Evolutionary conservation across 2,797 vertebrate species (phyloP), one percentile per base, ranked within the genome.

Genomic region (Zalophus californianus): DNA sequence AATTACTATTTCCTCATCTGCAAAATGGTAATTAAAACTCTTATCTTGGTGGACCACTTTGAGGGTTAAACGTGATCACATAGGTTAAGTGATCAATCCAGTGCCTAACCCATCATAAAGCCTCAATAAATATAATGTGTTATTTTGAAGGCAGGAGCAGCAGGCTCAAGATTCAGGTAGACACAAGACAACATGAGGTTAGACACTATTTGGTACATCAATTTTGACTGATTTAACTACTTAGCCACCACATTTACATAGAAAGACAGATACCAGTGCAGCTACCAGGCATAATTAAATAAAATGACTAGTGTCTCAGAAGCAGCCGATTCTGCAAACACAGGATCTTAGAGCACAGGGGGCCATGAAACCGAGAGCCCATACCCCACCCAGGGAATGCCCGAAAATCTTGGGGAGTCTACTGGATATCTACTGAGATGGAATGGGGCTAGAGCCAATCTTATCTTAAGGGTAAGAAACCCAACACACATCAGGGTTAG

Each of bases 291-390:
- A 73, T 50, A 96, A 90, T 60, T 87, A 44, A 92, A 32, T 50
- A 70, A 96, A 90, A 96, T 35, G 15, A 68, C 50, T 77, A 77
- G 35, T 68, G 52, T 82, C 35, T 91, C 72, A 88, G 87, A 90
- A 95, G 77, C 50, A 87, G 86, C 38, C 7, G 20, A 82, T 66
- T 96, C 52, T 96, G 50, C 41, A 95, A 94, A 92, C 13, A 7
- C 27, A 82, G 48, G 35, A 73, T 29, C 70, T 77, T 35, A 54
- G 84, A 72, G 27, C 25, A 54, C 27, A 92, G 41, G 54, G 25
- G 32, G 80, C 72, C 66, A 52, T 70, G 48, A 92, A 21, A 64
- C 38, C 41, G 25, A 90, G 23, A 78, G 29, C 1, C 11, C 14
- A 29, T 21, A 70, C 10, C 3, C 48, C 12, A 91, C 3, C n/a